Evolutionary conservation across 2,113 vertebrate genomes (phyloP), one percentile per base, ranked within the genome.

Genomic region (Callipepla squamata): DNA sequence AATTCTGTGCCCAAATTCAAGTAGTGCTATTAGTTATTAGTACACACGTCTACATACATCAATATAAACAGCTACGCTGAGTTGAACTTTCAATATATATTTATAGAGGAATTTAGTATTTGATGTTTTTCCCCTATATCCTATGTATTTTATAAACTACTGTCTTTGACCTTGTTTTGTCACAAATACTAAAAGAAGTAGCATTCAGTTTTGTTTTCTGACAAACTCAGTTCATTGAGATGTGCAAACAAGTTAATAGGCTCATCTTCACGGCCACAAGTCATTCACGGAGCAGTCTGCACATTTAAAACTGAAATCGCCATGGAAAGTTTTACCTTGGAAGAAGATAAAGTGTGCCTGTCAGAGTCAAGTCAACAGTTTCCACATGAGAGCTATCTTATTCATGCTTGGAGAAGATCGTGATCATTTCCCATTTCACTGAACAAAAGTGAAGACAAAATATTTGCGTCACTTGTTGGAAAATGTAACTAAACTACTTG

Each of bases 111-210:
- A 58, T 69, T 76, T 69, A 73, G 22, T 61, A 45, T 90, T 77
- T 87, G 79, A 23, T 26, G 50, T 1, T 51, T 75, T 88, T 59
- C 55, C 47, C 62, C 50, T 18, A 0, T 67, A 85, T 77, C 9
- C 13, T 80, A 69, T 75, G 7, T 80, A 26, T 3, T 79, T 85
- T 87, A 45, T 38, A 53, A 81, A 73, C 75, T 22, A 15, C 40
- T 78, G 20, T 40, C 42, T 93, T 93, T 62, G 67, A 81, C 94
- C 89, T 96, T 95, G 91, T 94, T 89, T 95, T 88, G 42, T 94
- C 63, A 69, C n/a, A 74, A 87, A 47, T 75, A 68, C 77, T 92
- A 86, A 85, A 79, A 96, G 28, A 10, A 42, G 42, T 40, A 58
- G 44, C 32, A 92, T 94, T 85, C 32, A 42, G 18, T 74, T 75